These are phyloP conservation scores for Lepidiolamprologus cunningtoni DNA, from an alignment of 2,113 vertebrate genomes.

Conservation along the genomic window DNA sequence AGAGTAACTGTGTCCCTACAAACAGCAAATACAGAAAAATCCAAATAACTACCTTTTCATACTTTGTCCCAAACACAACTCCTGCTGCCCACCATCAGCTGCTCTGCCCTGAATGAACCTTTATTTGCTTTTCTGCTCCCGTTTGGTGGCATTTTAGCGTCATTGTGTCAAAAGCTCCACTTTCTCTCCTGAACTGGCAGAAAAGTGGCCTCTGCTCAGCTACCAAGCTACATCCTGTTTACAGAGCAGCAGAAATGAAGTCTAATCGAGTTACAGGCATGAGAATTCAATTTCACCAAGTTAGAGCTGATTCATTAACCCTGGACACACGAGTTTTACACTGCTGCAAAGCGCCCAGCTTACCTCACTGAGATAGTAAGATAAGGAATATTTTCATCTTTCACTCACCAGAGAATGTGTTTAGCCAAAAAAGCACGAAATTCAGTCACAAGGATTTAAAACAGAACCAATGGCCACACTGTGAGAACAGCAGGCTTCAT, in stretches of 20 bases:
- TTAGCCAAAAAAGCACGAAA: not conserved
- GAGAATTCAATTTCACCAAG: conserved; percentile 8
- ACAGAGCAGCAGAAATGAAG: not conserved
- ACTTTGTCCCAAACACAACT: not conserved
- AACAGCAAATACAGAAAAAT: not conserved
- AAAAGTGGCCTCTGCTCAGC: not conserved
- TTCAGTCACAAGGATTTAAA: not conserved
- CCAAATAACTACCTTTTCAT: accelerated
- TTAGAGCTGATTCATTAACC: not conserved
- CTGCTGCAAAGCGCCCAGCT: not conserved
- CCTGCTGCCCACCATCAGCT: not conserved
- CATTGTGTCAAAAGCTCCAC: not conserved
- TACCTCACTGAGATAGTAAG: not conserved
- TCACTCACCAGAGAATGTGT: not conserved
- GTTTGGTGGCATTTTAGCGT: not conserved
- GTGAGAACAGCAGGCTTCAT: not conserved
- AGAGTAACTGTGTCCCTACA: accelerated
- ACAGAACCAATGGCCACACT: not conserved
- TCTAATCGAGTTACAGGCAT: conserved; percentile 2
- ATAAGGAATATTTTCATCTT: not conserved
- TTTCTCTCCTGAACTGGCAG: not conserved
- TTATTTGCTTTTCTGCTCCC: not conserved
- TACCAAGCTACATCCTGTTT: not conserved
- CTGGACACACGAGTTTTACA: not conserved
- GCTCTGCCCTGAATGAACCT: not conserved